Base-by-base conservation (phyloP, 92 coral and sea anemone genomes). In the Micromussa lordhowensis region DNA sequence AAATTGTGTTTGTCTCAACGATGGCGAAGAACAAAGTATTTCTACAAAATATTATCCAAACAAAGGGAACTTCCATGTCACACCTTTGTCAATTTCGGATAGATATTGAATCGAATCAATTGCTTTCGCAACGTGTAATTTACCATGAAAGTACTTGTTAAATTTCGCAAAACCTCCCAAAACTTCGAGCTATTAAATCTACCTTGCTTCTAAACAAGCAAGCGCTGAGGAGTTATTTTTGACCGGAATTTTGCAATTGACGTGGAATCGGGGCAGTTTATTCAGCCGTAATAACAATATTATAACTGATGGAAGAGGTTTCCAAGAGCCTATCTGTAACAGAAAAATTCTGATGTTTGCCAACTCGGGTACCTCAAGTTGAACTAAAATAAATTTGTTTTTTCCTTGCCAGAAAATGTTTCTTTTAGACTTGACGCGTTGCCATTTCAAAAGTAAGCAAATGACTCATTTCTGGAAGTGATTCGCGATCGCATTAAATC, bases 401-500 rank as follows among this genome's bases (percentile, higher is more conserved):
- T 40, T 68, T 48, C 10, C 66, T 14, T 35, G 26, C 16, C 75
- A 17, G 78, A 4, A 28, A 77, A 85, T 34, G 48, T 9, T 36
- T 35, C 54, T 8, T 36, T 28, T 59, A 75, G 40, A 28, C 13
- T 58, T 40, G 82, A 75, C 82, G 83, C 49, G 51, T 70, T 71
- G 69, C 31, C 69, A 14, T 35, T 36, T 36, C 38, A 71, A 75
- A 75, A 34, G 80, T 59, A 84, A 76, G 75, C 63, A 38, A 85
- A 63, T 84, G 71, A 77, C 73, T 76, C 77, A 77, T 86, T 77
- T 66, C 22, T 57, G 30, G 54, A 76, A 64, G 63, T 28, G 83
- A 78, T 86, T 86, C 76, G 21, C 64, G 75, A 35, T 22, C 82
- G 68, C 85, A 92, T 89, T 89, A 85, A 92, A 92, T 79, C 53